These are phyloP conservation scores for Alcedo quadribrachys DNA, from an alignment of 2,797 vertebrate genomes.

Conservation along the genomic window DNA sequence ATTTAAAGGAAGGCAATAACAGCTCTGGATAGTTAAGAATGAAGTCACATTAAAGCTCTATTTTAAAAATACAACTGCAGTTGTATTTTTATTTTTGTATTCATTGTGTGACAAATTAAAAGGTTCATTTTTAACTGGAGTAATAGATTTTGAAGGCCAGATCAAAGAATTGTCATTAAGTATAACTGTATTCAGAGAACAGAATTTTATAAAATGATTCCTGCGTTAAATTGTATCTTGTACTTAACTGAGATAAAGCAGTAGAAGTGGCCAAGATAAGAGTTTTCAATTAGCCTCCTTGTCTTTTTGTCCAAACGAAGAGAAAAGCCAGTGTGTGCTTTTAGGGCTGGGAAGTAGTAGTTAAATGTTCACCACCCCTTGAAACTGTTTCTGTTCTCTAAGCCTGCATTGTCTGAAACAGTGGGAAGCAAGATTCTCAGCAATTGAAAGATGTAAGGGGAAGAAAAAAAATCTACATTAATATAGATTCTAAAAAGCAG, in stretches of 20 bases:
- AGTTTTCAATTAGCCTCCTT: conserved; percentile 56
- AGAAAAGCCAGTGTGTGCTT: conserved; percentile 44
- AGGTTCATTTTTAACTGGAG: background rate
- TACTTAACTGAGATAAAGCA: conserved; percentile 27
- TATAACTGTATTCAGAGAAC: background rate
- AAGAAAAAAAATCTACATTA: background rate
- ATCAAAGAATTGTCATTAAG: conserved; percentile 11
- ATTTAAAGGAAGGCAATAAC: background rate
- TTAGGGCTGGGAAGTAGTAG: conserved; percentile 12
- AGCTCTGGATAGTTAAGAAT: background rate
- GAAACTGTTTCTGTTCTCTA: conserved; percentile 41
- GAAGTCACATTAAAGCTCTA: background rate
- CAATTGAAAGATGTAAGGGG: background rate
- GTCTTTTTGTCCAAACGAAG: conserved; percentile 21
- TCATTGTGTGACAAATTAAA: conserved; percentile 1
- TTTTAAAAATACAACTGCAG: background rate
- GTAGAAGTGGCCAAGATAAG: conserved; percentile 37
- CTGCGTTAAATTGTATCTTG: background rate
- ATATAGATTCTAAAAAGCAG: conserved; percentile 13
- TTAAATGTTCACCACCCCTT: conserved; percentile 24
- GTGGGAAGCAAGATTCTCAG: conserved; percentile 40
- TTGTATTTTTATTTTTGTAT: background rate
- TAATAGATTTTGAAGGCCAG: background rate
- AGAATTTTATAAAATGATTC: conserved; percentile 24
- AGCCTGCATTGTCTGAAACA: conserved; percentile 57